A percentile compares a stretch with the other conserved stretches of the same genome.
phyloP scores from a whole-genome alignment of 2,113 vertebrate species.

The Chionodraco myersi region DNA sequence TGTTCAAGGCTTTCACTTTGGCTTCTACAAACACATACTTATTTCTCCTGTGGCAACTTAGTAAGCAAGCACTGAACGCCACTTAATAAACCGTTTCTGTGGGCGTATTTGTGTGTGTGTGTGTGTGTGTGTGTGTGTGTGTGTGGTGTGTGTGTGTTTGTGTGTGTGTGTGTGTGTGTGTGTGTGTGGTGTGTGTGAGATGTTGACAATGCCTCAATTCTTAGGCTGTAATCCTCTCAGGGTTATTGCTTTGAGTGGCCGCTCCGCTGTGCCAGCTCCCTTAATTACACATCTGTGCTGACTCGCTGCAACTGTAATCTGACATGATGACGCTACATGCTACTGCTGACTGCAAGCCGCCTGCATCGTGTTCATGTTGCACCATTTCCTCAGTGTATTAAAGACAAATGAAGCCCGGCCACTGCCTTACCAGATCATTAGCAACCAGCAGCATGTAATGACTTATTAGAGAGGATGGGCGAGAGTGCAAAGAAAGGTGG shows the following conservation, averaged over 20 bases:
- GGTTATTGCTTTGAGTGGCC: conserved; percentile 70
- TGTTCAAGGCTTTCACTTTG: background rate
- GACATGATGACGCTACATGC: conserved; percentile 64
- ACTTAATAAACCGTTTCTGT: conserved; percentile 36
- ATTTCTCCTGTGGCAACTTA: conserved; percentile 30
- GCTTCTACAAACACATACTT: background rate
- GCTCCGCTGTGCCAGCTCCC: conserved; percentile 62
- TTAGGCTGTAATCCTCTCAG: conserved; percentile 68
- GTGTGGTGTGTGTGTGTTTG: conserved; percentile 6
- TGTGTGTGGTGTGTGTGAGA: conserved; percentile 10
- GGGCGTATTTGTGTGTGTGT: background rate
- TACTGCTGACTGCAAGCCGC: conserved; percentile 47
- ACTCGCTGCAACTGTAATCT: conserved; percentile 70
- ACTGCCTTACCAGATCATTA: conserved; percentile 60
- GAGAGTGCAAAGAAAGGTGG: conserved; percentile 16
- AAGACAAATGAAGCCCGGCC: conserved; percentile 47
- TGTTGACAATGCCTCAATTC: conserved; percentile 65
- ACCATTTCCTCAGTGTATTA: conserved; percentile 18
- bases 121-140: conserved; percentile 1
- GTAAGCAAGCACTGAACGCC: conserved; percentile 26
- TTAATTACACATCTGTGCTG: conserved; percentile 79
- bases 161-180: background rate
- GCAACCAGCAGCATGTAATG: conserved; percentile 52
- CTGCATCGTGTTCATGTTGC: background rate
- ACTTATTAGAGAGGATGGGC: conserved; percentile 44